Evolutionary conservation across 2,797 vertebrate genomes (phyloP), one percentile per base, ranked within the genome.

Genomic region (Craterocephalus amniculus): DNA sequence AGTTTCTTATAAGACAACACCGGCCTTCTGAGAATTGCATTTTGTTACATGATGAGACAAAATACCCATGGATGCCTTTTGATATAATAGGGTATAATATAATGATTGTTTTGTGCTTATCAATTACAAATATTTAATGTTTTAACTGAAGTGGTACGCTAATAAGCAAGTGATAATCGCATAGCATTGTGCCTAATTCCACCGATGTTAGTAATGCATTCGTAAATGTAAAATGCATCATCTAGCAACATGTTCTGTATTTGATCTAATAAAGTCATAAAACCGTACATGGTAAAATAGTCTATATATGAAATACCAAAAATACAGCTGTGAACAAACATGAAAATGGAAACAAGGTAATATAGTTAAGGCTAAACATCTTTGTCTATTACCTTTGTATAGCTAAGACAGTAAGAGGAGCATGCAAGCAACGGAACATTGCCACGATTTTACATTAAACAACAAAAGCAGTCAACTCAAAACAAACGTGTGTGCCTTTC

Each of bases 291-390:
- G 87, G 86, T 82, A 90, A 93, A 91, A 86, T 87, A 92, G 83
- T 89, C 80, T 89, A 87, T 87, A 91, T 89, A 86, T 91, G 91
- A 93, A 93, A 92, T 91, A 92, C 85, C 89, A 87, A 93, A 92
- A 95, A 91, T 88, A 90, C 92, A 90, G 87, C 89, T 85, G 87
- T 91, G 86, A 91, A 89, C 84, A 86, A 91, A 93, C 81, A 76
- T 88, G 85, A 71, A 94, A 95, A 93, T 90, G 92, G 87, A 95
- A 95, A 93, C 87, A 84, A 94, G 90, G 93, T 93, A 95, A 94
- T 94, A 94, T 92, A 94, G 87, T 96, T 96, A 96, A 96, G 96
- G 96, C 92, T 94, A 95, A 95, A 94, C 93, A 94, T 95, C 78
- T 90, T 92, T 84, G 84, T 94, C 94, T 92, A 89, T 93, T 95